phyloP scores from a whole-genome alignment of 2,888 invertebrate species.

The Pachliopta kotzebuea region DNA sequence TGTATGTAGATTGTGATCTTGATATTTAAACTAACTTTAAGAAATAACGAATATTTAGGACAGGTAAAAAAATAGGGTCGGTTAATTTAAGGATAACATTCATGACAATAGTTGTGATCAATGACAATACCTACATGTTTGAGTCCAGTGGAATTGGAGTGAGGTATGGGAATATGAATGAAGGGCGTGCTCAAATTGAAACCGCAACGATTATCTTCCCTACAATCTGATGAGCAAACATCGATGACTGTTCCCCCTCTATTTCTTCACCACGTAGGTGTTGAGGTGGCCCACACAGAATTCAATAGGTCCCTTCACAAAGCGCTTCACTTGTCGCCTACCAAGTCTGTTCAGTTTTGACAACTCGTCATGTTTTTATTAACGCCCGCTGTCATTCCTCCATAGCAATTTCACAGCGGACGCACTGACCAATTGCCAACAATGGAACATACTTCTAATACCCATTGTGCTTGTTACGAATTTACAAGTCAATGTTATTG shows the following conservation, averaged over 20 bases:
- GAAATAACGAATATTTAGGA: too few relatives aligned
- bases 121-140: conserved; percentile 27
- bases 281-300: conserved; percentile 70
- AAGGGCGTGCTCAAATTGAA: conserved; percentile 63
- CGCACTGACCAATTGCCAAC: conserved; percentile 72
- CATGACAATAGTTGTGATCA: too few relatives aligned
- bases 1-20: too few relatives aligned
- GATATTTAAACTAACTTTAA: too few relatives aligned
- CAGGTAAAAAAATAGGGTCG: neutral
- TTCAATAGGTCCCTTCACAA: conserved; percentile 67
- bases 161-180: conserved; percentile 51
- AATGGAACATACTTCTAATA: conserved; percentile 72
- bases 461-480: conserved; percentile 65
- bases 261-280: conserved; percentile 58
- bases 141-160: conserved; percentile 37
- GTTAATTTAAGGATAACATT: conserved; percentile 27
- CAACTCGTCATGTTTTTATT: conserved; percentile 79
- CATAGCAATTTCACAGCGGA: conserved; percentile 63
- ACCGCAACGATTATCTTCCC: conserved; percentile 59
- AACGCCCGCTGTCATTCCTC: conserved; percentile 68
- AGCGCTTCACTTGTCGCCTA: conserved; percentile 71
- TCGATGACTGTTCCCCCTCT: conserved; percentile 49
- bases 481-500: conserved; percentile 69
- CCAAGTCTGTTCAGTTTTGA: conserved; percentile 78
- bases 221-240: conserved; percentile 72